Base-by-base conservation (phyloP, 2,888 invertebrate genomes). In the Sisyra terminalis region DNA sequence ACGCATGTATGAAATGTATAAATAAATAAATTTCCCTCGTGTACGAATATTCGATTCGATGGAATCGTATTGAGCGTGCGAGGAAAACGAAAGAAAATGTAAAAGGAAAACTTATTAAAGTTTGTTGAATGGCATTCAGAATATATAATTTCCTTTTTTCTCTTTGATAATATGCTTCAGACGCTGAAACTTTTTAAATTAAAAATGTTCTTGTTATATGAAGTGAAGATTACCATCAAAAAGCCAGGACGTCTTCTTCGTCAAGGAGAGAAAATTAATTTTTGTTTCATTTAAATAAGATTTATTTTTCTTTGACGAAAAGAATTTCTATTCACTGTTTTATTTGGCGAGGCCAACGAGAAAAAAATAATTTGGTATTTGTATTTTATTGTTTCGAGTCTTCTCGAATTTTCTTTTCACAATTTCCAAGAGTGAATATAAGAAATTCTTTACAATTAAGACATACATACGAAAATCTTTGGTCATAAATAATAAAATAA, bases 81-180 rank as follows among this genome's bases (percentile, higher is more conserved):
- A 35, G 15, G 7, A 35, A 35, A 35, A 15, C 13, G 16, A 35
- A 35, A 35, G 13, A 35, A 35, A 35, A 35, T 35, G 16, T 13
- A 35, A 35, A 35, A 35, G 13, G 16, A 35, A 35, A 35, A 15
- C 35, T 35, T 35, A 35, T 35, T 35, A 35, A 35, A 35, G 35
- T 35, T 35, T 35, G 35, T 35, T 35, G 35, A 35, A 35, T 35
- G 35, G 35, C 35, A 35, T 15, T 35, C 35, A 35, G 35, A 35
- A 35, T 35, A 35, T 35, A 35, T 35, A 35, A 35, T 35, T 35
- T 35, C 35, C 35, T 35, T 35, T 35, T 35, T 35, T 35, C 35
- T 15, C 35, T 35, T 35, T 35, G 35, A 35, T 35, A 35, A 35
- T 35, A 35, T 35, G 35, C 35, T 13, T 35, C 35, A 14, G 35